Percentiles rank a stretch among this genome's conserved stretches.
Conservation (phyloP, 2,888 invertebrate species). For the Catocala fraxini region DNA sequence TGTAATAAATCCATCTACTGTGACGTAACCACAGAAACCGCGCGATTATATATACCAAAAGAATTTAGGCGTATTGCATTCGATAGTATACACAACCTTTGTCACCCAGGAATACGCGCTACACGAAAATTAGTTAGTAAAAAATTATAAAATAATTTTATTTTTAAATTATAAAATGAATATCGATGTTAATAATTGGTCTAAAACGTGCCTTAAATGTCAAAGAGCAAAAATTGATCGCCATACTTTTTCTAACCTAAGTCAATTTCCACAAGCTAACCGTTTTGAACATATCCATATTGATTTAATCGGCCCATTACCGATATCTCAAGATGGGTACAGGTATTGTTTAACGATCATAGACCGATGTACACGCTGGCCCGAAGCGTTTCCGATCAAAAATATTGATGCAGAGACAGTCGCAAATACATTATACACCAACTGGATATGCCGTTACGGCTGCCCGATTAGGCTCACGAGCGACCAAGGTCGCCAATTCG, state of each 20-base stretch:
- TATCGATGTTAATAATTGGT: not conserved
- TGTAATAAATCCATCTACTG: not conserved
- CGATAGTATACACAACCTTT: not conserved
- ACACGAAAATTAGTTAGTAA: not conserved
- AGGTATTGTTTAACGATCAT: slow-evolving; percentile 1
- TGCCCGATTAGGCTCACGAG: too few species aligned
- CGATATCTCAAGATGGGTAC: not conserved
- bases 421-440: not conserved
- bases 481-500: too few species aligned
- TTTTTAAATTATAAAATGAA: not conserved
- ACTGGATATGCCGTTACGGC: too few species aligned
- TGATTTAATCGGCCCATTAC: not conserved
- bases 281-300: slow-evolving; percentile 3
- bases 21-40: not conserved
- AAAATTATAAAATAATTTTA: too few species aligned
- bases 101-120: not conserved
- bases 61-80: not conserved
- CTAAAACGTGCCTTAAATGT: not conserved
- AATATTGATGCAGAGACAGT: not conserved
- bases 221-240: not conserved
- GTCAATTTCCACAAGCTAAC: not conserved
- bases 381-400: not conserved
- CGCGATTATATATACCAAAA: not conserved
- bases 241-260: not conserved
- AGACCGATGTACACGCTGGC: slow-evolving; percentile 4